A percentile compares a stretch with the other conserved stretches of the same genome.
These are phyloP conservation scores for Tethea ocularis DNA, from an alignment of 2,888 invertebrate genomes.

Conservation along the genomic window DNA sequence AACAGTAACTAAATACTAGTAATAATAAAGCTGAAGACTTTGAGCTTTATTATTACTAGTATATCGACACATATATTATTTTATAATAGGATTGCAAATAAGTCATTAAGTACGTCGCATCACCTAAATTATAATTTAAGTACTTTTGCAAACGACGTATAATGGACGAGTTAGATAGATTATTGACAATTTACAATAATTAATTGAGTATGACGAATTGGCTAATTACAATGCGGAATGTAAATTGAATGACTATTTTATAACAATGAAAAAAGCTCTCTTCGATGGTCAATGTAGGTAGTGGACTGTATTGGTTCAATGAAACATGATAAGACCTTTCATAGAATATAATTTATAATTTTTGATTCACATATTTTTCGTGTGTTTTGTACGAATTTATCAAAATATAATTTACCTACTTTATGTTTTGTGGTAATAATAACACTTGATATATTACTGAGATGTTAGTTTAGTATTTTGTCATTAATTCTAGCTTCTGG, in stretches of 20 bases:
- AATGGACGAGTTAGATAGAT: neutral
- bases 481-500: neutral
- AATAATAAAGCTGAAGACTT: too few relatives aligned
- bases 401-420: too few relatives aligned
- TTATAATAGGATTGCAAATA: neutral
- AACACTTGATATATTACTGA: neutral
- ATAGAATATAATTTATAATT: too few relatives aligned
- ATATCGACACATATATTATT: too few relatives aligned
- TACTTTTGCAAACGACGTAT: neutral
- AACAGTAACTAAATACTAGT: too few relatives aligned
- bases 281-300: too few relatives aligned
- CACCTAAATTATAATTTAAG: constrained; percentile 1
- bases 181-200: neutral
- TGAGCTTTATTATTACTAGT: too few relatives aligned
- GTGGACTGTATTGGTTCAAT: too few relatives aligned
- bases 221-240: neutral
- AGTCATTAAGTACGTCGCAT: neutral
- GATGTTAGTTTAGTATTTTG: neutral
- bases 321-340: too few relatives aligned
- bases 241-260: neutral
- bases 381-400: too few relatives aligned
- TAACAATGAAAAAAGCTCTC: neutral
- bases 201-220: neutral
- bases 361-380: too few relatives aligned
- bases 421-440: too few relatives aligned